phyloP scores from a whole-genome alignment of 92 coral and sea anemone species.

The Palythoa grandis region DNA sequence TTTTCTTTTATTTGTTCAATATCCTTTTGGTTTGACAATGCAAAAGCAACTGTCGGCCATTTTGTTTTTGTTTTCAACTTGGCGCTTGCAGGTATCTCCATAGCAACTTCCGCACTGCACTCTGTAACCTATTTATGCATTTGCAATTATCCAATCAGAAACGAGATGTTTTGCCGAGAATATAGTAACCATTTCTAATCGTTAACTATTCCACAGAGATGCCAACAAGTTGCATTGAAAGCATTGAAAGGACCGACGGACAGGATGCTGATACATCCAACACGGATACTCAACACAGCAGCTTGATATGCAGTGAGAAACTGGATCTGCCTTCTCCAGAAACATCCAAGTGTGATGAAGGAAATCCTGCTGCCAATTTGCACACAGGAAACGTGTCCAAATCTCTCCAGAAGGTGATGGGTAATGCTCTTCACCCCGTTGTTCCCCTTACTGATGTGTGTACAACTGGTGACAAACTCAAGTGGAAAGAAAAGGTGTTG shows the following conservation, averaged over 20 bases:
- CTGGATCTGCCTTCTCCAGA: constrained; percentile 42
- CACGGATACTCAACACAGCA: constrained; percentile 31
- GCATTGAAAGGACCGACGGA: not conserved
- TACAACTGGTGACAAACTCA: not conserved
- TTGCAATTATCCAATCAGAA: too few species aligned
- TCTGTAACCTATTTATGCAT: too few species aligned
- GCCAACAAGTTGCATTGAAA: not conserved
- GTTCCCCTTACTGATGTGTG: constrained; percentile 21
- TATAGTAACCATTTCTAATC: too few species aligned
- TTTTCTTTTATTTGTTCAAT: too few species aligned
- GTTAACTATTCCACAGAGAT: not conserved
- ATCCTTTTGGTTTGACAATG: too few species aligned
- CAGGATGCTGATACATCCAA: not conserved
- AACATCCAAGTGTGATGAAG: constrained; percentile 23
- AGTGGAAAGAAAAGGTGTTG: constrained; percentile 1
- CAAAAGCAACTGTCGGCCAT: too few species aligned
- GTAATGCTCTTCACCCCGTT: not conserved
- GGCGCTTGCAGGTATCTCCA: too few species aligned
- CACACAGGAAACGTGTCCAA: not conserved
- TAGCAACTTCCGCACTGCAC: too few species aligned
- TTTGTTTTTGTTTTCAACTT: too few species aligned
- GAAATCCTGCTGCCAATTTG: not conserved
- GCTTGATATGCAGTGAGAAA: constrained; percentile 59
- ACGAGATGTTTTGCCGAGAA: too few species aligned
- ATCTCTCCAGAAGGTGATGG: not conserved